Percentiles rank a stretch among this genome's conserved stretches.
Evolutionary conservation across 1,140 invertebrate genomes (phyloP).

Genomic region (Bradynema listronoti): DNA sequence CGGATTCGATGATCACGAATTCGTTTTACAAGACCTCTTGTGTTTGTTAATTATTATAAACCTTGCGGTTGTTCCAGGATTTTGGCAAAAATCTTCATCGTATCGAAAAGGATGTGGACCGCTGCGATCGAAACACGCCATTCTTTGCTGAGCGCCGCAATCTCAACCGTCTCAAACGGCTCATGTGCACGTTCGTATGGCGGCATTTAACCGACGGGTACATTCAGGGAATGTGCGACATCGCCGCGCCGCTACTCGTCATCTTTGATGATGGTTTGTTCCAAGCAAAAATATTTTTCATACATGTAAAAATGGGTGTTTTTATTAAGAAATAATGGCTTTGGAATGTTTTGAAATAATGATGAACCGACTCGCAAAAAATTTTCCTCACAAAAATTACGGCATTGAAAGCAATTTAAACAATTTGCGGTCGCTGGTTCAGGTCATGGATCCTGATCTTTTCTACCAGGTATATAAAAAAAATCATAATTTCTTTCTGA

Average conservation of each 20-base stretch:
- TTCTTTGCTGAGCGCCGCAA: conserved; percentile 78
- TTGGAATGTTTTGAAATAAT: conserved; percentile 82
- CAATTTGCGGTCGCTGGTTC: conserved; percentile 75
- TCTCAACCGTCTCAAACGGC: conserved; percentile 83
- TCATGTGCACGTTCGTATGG: conserved; percentile 95
- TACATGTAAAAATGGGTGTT: background rate
- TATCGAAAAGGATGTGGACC: conserved; percentile 89
- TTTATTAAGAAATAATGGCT: conserved; percentile 63
- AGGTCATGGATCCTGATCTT: conserved; percentile 82
- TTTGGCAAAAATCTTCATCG: conserved; percentile 83
- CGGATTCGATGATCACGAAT: too few relatives aligned
- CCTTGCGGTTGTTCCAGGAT: too few relatives aligned
- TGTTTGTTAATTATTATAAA: too few relatives aligned
- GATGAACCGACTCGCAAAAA: conserved; percentile 80
- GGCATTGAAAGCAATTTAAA: conserved; percentile 90
- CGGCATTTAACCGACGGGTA: conserved; percentile 71
- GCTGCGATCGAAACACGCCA: conserved; percentile 84
- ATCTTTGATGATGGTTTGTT: conserved; percentile 74
- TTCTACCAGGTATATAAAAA: conserved; percentile 72
- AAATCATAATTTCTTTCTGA: too few relatives aligned
- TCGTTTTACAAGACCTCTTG: too few relatives aligned
- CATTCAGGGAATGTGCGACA: conserved; percentile 74
- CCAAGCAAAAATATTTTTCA: background rate
- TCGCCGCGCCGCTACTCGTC: conserved; percentile 82
- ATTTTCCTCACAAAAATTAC: conserved; percentile 73